phyloP scores from a whole-genome alignment of 2,797 vertebrate genomes.

The Hemibagrus guttatus region DNA sequence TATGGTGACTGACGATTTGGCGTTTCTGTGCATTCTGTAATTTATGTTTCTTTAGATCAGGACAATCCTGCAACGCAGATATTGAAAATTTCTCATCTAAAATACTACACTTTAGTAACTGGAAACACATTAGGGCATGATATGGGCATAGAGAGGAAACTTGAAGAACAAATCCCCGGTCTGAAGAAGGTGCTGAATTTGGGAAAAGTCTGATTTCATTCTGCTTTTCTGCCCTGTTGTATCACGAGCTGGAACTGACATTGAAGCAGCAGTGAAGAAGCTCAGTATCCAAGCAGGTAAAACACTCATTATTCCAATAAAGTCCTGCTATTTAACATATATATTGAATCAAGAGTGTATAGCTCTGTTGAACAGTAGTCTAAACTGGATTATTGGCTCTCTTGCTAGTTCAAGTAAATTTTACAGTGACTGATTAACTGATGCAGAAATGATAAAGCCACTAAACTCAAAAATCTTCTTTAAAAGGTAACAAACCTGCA shows the following conservation, averaged over 20 bases:
- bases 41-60: neutral
- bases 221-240: neutral
- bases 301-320: neutral
- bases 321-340: neutral
- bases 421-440: too few species aligned
- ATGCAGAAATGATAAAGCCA: neutral
- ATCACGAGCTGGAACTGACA: neutral
- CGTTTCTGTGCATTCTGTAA: neutral
- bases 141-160: neutral
- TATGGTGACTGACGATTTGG: too few species aligned
- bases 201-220: conserved; percentile 6
- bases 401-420: neutral
- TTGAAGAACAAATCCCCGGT: neutral
- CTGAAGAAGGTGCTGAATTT: neutral
- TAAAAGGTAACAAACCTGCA: too few species aligned
- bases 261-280: neutral
- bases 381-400: too few species aligned
- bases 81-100: neutral
- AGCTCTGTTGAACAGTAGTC: too few species aligned
- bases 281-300: conserved; percentile 14
- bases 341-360: neutral
- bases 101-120: neutral
- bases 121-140: neutral
- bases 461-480: neutral
- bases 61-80: neutral